Percentiles rank a stretch among this genome's conserved stretches.
phyloP scores from a whole-genome alignment of 2,888 invertebrate genomes.

The Yponomeuta plumbellus region DNA sequence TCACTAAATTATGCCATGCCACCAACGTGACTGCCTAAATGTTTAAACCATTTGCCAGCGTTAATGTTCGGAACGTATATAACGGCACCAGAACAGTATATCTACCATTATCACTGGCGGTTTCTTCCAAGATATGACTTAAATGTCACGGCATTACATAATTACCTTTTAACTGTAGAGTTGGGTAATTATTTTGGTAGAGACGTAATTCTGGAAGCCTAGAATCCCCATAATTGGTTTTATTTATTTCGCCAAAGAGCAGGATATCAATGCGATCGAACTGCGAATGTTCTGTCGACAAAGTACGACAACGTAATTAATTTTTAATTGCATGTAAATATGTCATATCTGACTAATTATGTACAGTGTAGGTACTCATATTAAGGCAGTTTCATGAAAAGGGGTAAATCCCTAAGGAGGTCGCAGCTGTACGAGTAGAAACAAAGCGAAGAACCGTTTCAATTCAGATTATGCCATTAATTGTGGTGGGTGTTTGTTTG shows the following conservation, averaged over 20 bases:
- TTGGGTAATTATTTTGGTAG: not conserved
- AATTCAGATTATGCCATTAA: constrained; percentile 49
- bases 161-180: not conserved
- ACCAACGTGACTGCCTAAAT: not conserved
- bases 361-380: too few relatives aligned
- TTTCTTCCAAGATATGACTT: not conserved
- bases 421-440: constrained; percentile 26
- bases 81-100: not conserved
- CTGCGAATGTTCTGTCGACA: too few relatives aligned
- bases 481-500: constrained; percentile 49
- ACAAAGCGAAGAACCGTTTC: constrained; percentile 44
- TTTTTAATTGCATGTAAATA: too few relatives aligned
- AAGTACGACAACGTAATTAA: too few relatives aligned
- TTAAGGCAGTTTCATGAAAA: too few relatives aligned
- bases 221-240: too few relatives aligned
- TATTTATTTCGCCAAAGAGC: too few relatives aligned
- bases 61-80: not conserved
- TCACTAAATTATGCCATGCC: too few relatives aligned
- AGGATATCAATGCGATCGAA: too few relatives aligned
- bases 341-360: too few relatives aligned
- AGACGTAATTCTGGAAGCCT: not conserved
- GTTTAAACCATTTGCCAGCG: not conserved
- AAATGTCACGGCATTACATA: not conserved
- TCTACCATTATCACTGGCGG: not conserved
- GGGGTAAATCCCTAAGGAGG: not conserved